Percentiles rank a stretch among this genome's conserved stretches.
Evolutionary conservation across 2,113 vertebrate genomes (phyloP).

Genomic region (Xyrauchen texanus): DNA sequence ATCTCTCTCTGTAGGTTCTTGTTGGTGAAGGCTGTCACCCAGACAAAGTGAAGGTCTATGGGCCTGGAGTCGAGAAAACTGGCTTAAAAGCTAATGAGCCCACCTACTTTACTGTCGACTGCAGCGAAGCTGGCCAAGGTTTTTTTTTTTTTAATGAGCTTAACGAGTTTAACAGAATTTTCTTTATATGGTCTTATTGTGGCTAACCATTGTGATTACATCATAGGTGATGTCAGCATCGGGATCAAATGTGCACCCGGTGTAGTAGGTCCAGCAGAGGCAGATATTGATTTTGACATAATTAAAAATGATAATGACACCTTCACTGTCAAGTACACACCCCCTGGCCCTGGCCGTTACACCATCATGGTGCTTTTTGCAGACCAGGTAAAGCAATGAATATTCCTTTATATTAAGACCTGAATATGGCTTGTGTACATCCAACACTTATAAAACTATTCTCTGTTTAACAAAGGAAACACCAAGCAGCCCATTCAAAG

Average conservation of each 20-base stretch:
- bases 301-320: conserved; percentile 98
- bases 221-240: conserved; percentile 91
- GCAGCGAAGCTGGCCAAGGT: conserved; percentile 92
- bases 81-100: conserved; percentile 92
- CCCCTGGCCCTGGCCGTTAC: conserved; percentile 83
- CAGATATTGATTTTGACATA: conserved; percentile 96
- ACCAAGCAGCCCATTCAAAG: conserved; percentile 88
- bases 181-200: neutral
- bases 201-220: neutral
- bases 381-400: conserved; percentile 80
- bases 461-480: conserved; percentile 80
- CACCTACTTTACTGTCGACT: conserved; percentile 97
- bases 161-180: neutral
- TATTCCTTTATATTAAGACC: neutral
- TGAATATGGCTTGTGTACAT: neutral
- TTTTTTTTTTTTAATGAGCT: conserved; percentile 10
- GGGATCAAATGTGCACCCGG: conserved; percentile 93
- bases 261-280: conserved; percentile 87
- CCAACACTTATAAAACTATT: neutral
- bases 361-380: conserved; percentile 97
- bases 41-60: conserved; percentile 87
- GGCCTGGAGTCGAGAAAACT: conserved; percentile 91
- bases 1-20: conserved; percentile 75
- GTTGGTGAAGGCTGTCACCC: conserved; percentile 94
- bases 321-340: conserved; percentile 94